Conservation (phyloP, 2,888 invertebrate genomes). For the Hirudinaria manillensis region DNA sequence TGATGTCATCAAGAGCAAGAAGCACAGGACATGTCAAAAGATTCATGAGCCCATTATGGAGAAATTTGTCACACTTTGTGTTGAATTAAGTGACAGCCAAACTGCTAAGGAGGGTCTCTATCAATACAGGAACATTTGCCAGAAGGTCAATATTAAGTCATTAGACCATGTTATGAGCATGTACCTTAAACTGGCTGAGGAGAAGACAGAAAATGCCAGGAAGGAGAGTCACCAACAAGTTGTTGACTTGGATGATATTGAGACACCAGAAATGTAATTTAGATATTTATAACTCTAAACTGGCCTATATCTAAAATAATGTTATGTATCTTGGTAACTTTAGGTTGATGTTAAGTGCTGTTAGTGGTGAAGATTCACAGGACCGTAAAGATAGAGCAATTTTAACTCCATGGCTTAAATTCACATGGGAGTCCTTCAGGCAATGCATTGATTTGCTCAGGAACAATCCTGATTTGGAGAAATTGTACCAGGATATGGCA, state of each 20-base stretch:
- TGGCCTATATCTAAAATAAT: neutral
- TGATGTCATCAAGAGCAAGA: constrained; percentile 95
- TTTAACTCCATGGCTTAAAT: constrained; percentile 97
- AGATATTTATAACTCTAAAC: neutral
- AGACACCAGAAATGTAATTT: constrained; percentile 68
- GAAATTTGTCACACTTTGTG: constrained; percentile 94
- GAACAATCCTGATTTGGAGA: constrained; percentile 95
- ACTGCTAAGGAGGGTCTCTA: constrained; percentile 98
- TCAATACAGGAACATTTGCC: constrained; percentile 96
- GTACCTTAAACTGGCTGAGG: constrained; percentile 89
- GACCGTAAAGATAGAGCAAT: constrained; percentile 90
- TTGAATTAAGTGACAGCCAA: constrained; percentile 93
- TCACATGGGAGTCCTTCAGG: constrained; percentile 98
- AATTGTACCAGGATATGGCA: constrained; percentile 93
- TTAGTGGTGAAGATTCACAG: constrained; percentile 95
- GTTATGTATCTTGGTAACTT: neutral
- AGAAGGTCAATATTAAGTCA: constrained; percentile 90
- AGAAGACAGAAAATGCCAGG: constrained; percentile 85
- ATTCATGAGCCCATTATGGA: constrained; percentile 99
- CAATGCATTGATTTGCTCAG: constrained; percentile 92
- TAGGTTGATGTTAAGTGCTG: constrained; percentile 66
- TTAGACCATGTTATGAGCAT: constrained; percentile 93
- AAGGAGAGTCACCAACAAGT: constrained; percentile 89
- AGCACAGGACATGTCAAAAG: constrained; percentile 84
- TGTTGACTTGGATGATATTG: constrained; percentile 80